Base-by-base conservation (phyloP, 2,888 invertebrate species). In the Orthosia cruda region DNA sequence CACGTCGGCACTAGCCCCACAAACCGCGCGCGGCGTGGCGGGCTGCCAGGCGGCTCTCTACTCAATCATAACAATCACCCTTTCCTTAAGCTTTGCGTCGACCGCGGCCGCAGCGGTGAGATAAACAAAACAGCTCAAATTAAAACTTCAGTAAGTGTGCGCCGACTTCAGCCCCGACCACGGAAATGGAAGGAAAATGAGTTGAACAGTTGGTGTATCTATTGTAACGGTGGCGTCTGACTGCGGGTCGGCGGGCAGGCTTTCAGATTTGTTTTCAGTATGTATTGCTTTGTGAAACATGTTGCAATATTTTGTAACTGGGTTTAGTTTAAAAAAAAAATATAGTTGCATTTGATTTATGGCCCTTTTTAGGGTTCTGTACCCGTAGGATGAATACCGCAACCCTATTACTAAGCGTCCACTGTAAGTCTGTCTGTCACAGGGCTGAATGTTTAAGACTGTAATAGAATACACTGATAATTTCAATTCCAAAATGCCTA, bases 71-170 rank as follows among this genome's bases (percentile, higher is more conserved):
- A 49, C 65, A 23, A 49, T 49, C 26, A 32, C 18, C 49, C 20
- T 18, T 23, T 32, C 20, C 47, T 9, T 58, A 13, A 15, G 49
- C 49, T 23, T 26, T n/a, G 47, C 47, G 4, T n/a, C 23, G 23
- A 9, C 26, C 32, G 7, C 32, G 7, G 32, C 32, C 32, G 32
- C 32, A 32, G 32, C 32, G 32, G 18, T 26, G 4, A 26, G 57
- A 57, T 57, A 57, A 57, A 57, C 57, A 18, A 26, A 26, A 57
- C 57, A 26, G 26, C 57, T 57, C 11, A 26, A 57, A 57, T 26
- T 18, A 26, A 26, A 57, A 57, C 26, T 57, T 32, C 11, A 32
- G 58, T 18, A 18, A 32, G 32, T 58, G 26, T 57, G 18, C 2
- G 26, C 32, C 12, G 32, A 58, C 32, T 61, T 15, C 40, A 13